Evolutionary conservation across 2,888 invertebrate genomes (phyloP).

Genomic region (Perizoma flavofasciatum): DNA sequence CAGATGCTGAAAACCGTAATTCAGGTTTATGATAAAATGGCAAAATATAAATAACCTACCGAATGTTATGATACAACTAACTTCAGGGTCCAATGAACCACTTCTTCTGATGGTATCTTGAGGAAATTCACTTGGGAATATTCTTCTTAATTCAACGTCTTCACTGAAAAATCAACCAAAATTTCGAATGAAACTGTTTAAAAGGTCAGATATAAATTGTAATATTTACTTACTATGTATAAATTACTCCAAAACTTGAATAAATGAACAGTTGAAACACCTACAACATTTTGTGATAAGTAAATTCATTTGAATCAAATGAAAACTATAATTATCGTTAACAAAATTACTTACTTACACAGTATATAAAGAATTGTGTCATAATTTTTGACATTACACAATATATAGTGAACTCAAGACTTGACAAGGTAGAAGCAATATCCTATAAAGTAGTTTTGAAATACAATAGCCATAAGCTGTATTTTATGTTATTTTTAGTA

Average conservation of each 20-base stretch:
- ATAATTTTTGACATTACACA: slow-evolving; percentile 35
- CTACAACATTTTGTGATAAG: slow-evolving; percentile 42
- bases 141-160: slow-evolving; percentile 71
- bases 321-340: slow-evolving; percentile 11
- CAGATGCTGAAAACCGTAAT: slow-evolving; percentile 56
- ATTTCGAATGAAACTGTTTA: not conserved
- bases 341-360: slow-evolving; percentile 35
- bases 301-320: slow-evolving; percentile 3
- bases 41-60: not conserved
- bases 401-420: slow-evolving; percentile 12
- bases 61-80: slow-evolving; percentile 36
- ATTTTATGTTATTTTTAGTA: slow-evolving; percentile 10
- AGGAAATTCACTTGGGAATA: slow-evolving; percentile 74
- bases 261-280: slow-evolving; percentile 48
- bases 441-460: slow-evolving; percentile 26
- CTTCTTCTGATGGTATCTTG: slow-evolving; percentile 69
- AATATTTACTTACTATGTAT: slow-evolving; percentile 68
- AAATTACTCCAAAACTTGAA: slow-evolving; percentile 56
- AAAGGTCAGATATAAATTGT: too few species aligned
- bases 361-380: slow-evolving; percentile 29
- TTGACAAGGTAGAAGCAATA: slow-evolving; percentile 17
- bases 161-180: slow-evolving; percentile 54
- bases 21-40: too few species aligned
- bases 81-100: slow-evolving; percentile 67
- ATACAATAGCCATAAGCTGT: slow-evolving; percentile 16